Evolutionary conservation across 2,888 invertebrate species (phyloP).

Genomic region (Leptopterna dolabrata): DNA sequence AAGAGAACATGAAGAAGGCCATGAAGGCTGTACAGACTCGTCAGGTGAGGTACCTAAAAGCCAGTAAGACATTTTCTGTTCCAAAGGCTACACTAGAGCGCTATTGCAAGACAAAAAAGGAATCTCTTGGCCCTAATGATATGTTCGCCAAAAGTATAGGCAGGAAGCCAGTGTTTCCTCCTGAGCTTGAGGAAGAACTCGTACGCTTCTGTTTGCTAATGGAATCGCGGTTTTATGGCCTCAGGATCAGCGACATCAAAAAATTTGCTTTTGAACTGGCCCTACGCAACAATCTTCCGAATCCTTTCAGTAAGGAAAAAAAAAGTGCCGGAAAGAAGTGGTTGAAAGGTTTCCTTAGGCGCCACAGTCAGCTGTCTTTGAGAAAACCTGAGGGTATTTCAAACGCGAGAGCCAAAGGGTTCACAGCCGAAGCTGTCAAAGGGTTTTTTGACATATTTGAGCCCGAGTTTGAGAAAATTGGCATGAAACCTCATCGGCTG

Average conservation of each 20-base stretch:
- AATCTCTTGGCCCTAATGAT: not conserved
- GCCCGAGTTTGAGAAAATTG: constrained; percentile 10
- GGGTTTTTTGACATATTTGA: constrained; percentile 48
- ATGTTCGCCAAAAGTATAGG: not conserved
- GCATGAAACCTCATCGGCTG: constrained; percentile 47
- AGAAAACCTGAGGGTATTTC: constrained; percentile 50
- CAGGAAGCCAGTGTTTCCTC: not conserved
- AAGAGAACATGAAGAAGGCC: not conserved
- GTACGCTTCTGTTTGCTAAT: not conserved
- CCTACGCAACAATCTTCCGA: not conserved
- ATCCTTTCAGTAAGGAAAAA: not conserved
- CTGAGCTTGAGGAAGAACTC: not conserved
- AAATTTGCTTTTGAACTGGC: not conserved
- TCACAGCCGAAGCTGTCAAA: not conserved
- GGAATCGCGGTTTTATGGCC: not conserved
- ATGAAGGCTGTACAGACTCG: not conserved
- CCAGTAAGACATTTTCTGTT: not conserved
- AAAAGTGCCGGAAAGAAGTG: not conserved
- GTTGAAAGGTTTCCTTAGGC: not conserved
- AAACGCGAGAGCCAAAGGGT: constrained; percentile 56
- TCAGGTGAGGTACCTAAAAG: not conserved
- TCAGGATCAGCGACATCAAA: not conserved
- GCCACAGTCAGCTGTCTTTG: constrained; percentile 25
- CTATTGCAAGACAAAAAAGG: not conserved
- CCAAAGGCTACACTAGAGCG: not conserved